A percentile compares a stretch with the other conserved stretches of the same genome.
Conservation (phyloP, 2,888 invertebrate species). For the Autographa gamma region DNA sequence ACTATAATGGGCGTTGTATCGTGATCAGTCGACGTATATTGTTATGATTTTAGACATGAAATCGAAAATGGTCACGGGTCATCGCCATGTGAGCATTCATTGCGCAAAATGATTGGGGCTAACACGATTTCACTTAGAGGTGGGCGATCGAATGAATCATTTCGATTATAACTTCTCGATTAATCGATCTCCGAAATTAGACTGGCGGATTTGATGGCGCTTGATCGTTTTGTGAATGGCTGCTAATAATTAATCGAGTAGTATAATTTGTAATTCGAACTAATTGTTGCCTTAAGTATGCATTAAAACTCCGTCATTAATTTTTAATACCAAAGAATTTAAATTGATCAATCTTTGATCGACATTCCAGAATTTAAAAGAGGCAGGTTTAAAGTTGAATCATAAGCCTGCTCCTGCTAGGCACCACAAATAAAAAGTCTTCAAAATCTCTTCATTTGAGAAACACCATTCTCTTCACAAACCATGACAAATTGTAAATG, state of each 20-base stretch:
- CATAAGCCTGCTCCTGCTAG: neutral
- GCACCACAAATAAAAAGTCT: neutral
- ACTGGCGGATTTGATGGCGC: constrained; percentile 27
- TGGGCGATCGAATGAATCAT: constrained; percentile 59
- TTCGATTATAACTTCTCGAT: constrained; percentile 55
- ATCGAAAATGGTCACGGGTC: constrained; percentile 84
- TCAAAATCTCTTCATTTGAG: neutral
- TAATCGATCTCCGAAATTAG: constrained; percentile 60
- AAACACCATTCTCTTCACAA: neutral
- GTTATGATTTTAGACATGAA: constrained; percentile 86
- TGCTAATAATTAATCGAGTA: constrained; percentile 26
- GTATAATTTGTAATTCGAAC: constrained; percentile 8
- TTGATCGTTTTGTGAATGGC: constrained; percentile 36
- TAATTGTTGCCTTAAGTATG: neutral
- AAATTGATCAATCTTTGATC: neutral
- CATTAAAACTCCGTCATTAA: neutral
- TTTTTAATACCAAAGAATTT: constrained; percentile 2
- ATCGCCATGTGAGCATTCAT: constrained; percentile 75
- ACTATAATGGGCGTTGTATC: constrained; percentile 82
- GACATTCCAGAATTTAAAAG: neutral
- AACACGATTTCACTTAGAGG: constrained; percentile 79
- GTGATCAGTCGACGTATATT: constrained; percentile 81
- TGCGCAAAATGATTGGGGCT: constrained; percentile 75
- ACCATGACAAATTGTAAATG: neutral
- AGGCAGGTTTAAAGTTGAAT: neutral